Evolutionary conservation across 2,888 invertebrate genomes (phyloP), one percentile per base, ranked within the genome.

Genomic region (Diadegma fenestrale): DNA sequence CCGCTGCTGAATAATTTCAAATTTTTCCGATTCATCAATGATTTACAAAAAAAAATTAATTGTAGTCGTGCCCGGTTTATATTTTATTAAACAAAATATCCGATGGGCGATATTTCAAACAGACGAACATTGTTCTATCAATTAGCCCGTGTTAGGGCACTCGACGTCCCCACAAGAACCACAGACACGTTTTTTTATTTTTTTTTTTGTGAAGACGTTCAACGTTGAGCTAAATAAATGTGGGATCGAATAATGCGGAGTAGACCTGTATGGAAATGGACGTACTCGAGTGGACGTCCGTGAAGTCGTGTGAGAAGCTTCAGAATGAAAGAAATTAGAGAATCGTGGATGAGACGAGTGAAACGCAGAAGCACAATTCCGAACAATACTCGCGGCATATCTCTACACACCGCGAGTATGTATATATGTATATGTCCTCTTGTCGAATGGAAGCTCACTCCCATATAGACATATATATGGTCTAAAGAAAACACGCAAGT

Each of bases 401-500:
- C 14, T 26, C 3, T 43, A 37, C 43, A 2, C 3, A 26, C 37
- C n/a, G 10, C n/a, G 10, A 14, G 10, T 48, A 7, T 37, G 37
- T 26, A 22, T 68, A 14, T 10, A 41, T 41, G 41, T 64, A 14
- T 22, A n/a, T 66, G 51, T 66, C 10, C 41, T 71, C 71, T 63
- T 58, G 17, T 68, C 77, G 37, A 68, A 66, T 68, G 54, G 68
- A 78, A 71, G 63, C 75, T 76, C 45, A 19, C 73, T 82, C 43
- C 33, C 48, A 79, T 71, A n/a, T 71, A 43, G n/a, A 51, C 45
- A 64, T 54, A 22, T 30, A 61, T 58, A 61, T 33, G 61, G 17
- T 19, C 48, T 63, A 77, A 76, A 83, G 83, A 71, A 86, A 86
- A 86, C 89, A 89, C 92, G 93, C 93, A 92, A 93, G 93, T 93